Conservation (phyloP, 1,140 invertebrate genomes). For the Bathynomus jamesi region DNA sequence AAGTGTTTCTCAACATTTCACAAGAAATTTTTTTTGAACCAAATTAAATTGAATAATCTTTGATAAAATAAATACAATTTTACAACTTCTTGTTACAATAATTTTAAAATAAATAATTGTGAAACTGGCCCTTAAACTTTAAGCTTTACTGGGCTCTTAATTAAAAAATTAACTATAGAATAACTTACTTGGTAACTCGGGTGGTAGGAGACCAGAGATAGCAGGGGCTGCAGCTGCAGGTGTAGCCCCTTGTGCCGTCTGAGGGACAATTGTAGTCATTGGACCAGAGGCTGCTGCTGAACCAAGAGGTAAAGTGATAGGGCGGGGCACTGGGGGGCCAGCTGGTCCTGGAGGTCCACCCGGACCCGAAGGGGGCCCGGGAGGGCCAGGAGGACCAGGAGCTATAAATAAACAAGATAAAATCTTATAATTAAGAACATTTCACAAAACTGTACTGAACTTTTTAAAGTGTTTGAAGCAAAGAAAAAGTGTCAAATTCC, state of each 20-base stretch:
- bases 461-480: too few species aligned
- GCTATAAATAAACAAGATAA: conserved; percentile 38
- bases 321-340: conserved; percentile 35
- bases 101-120: too few species aligned
- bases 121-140: too few species aligned
- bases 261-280: conserved; percentile 43
- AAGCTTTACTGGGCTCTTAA: too few species aligned
- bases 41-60: background rate
- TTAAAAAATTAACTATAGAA: too few species aligned
- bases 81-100: too few species aligned
- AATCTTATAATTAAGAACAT: background rate
- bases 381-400: conserved; percentile 43
- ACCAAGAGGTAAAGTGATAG: conserved; percentile 20
- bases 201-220: conserved; percentile 26
- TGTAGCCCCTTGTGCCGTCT: conserved; percentile 43
- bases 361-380: conserved; percentile 41
- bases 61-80: too few species aligned
- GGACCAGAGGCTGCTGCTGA: conserved; percentile 20
- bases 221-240: conserved; percentile 47
- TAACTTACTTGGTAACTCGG: conserved; percentile 47
- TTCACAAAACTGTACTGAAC: too few species aligned
- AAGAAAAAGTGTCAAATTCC: too few species aligned
- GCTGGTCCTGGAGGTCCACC: conserved; percentile 44
- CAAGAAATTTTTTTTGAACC: too few species aligned
- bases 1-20: too few species aligned